These are phyloP conservation scores for Girardinichthys multiradiatus DNA, from an alignment of 2,113 vertebrate species.

Conservation along the genomic window DNA sequence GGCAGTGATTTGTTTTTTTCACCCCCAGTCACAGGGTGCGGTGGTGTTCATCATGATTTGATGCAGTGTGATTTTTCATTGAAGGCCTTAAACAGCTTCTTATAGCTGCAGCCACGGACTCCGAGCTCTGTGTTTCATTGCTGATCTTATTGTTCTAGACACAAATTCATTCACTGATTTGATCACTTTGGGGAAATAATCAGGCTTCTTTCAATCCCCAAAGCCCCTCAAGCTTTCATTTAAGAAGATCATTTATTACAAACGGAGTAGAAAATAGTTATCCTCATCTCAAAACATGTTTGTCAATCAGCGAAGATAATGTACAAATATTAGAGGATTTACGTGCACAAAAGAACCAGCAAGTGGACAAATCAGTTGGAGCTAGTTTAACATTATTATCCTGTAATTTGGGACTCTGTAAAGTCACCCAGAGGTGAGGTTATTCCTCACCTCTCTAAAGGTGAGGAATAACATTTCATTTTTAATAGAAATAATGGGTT, in stretches of 20 bases:
- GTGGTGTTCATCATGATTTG: slow-evolving; percentile 12
- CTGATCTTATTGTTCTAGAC: slow-evolving; percentile 13
- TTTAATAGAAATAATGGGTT: too few relatives aligned
- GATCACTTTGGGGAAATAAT: slow-evolving; percentile 13
- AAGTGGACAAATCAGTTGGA: too few relatives aligned
- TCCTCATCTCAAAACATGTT: too few relatives aligned
- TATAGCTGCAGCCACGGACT: slow-evolving; percentile 1
- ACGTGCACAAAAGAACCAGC: too few relatives aligned
- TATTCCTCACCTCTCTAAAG: too few relatives aligned
- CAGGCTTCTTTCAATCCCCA: background rate
- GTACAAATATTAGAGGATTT: too few relatives aligned
- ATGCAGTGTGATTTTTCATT: background rate
- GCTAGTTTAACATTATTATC: too few relatives aligned
- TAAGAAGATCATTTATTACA: background rate
- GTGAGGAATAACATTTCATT: too few relatives aligned
- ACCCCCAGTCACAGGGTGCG: background rate
- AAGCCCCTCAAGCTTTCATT: background rate
- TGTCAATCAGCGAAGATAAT: too few relatives aligned
- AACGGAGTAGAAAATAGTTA: background rate
- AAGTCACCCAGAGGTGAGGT: too few relatives aligned
- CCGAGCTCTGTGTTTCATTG: background rate
- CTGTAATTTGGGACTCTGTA: too few relatives aligned
- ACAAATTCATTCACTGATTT: slow-evolving; percentile 10
- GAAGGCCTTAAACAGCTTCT: slow-evolving; percentile 2
- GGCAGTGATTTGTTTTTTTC: slow-evolving; percentile 15